phyloP scores from a whole-genome alignment of 2,797 vertebrate species.

The Neosilurus hyrtlii region DNA sequence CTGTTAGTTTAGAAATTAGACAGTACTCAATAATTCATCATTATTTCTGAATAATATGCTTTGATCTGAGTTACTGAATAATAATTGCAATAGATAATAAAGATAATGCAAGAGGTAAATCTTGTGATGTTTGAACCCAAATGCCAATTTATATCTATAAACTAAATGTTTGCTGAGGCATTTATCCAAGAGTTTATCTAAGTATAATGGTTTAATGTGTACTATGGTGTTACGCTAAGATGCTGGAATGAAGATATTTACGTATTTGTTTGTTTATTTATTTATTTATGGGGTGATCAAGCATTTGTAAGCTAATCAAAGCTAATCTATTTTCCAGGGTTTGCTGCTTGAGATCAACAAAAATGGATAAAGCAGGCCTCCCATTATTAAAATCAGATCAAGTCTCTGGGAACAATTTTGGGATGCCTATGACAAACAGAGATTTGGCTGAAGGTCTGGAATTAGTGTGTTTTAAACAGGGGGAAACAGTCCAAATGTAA shows the following conservation, averaged over 20 bases:
- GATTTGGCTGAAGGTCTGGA: slow-evolving; percentile 27
- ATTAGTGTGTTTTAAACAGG: slow-evolving; percentile 22
- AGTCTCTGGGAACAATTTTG: slow-evolving; percentile 52
- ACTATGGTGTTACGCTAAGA: background rate
- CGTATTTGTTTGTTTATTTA: no score
- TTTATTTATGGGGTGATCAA: background rate
- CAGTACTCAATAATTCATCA: background rate
- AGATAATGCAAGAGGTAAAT: no score
- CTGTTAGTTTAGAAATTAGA: background rate
- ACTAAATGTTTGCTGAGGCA: background rate
- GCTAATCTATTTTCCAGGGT: slow-evolving; percentile 40
- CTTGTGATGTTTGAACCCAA: background rate
- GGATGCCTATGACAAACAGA: slow-evolving; percentile 45
- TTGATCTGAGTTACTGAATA: background rate
- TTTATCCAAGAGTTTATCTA: background rate
- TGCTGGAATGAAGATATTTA: background rate
- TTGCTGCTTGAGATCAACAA: slow-evolving; percentile 57
- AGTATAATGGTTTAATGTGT: background rate
- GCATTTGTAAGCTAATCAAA: slow-evolving; percentile 1
- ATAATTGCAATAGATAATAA: no score
- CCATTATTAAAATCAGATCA: slow-evolving; percentile 62
- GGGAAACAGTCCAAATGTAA: slow-evolving; percentile 15
- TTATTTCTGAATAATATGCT: background rate
- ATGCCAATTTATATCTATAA: background rate
- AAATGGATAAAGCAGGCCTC: slow-evolving; percentile 50